phyloP scores from a whole-genome alignment of 2,113 vertebrate genomes.

The Laticauda colubrina region DNA sequence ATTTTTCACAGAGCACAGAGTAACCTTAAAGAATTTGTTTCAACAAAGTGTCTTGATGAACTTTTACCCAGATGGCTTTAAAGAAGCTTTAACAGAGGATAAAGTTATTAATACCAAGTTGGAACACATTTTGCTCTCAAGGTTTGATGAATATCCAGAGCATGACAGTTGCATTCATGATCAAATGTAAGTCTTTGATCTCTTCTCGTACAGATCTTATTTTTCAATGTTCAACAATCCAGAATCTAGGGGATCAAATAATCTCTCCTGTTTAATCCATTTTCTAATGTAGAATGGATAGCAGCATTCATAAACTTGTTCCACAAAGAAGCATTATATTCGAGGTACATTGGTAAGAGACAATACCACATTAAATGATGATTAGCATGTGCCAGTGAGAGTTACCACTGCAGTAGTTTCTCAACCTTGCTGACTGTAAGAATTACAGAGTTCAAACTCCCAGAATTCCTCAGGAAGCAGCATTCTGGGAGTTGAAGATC shows the following conservation, averaged over 20 bases:
- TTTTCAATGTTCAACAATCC: background rate
- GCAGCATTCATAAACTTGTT: background rate
- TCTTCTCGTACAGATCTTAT: background rate
- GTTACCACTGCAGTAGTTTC: background rate
- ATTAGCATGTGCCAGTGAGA: background rate
- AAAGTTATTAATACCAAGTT: background rate
- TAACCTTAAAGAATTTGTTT: background rate
- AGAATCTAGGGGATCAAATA: background rate
- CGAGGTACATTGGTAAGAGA: background rate
- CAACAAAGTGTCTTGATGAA: background rate
- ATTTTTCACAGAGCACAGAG: background rate
- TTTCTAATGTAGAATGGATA: background rate
- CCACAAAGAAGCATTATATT: background rate
- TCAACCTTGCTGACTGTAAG: background rate
- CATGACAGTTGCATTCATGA: background rate
- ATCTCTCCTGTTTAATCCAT: background rate
- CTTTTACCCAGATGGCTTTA: background rate
- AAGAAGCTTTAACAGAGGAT: background rate
- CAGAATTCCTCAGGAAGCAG: background rate
- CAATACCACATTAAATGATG: background rate
- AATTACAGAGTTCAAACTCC: background rate
- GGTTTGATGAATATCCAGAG: background rate
- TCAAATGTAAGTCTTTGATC: background rate
- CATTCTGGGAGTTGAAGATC: background rate
- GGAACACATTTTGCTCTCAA: background rate